A percentile compares a stretch with the other conserved stretches of the same genome.
phyloP scores from a whole-genome alignment of 2,113 vertebrate species.

The Acanthochromis polyacanthus region DNA sequence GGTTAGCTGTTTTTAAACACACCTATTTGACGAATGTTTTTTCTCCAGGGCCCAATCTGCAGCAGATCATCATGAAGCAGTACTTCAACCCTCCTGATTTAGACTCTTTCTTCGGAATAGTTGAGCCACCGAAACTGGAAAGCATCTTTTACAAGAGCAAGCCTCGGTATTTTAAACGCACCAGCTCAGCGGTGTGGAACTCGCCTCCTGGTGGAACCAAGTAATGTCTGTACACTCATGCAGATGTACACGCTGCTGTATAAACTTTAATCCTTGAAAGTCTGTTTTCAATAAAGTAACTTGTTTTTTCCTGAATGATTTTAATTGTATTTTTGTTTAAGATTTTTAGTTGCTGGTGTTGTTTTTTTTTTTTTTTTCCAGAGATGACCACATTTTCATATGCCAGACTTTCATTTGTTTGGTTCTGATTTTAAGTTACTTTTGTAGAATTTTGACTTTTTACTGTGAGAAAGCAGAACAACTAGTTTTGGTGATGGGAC shows the following conservation, averaged over 20 bases:
- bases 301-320: neutral
- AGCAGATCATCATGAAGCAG: slow-evolving; percentile 87
- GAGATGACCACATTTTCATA: neutral
- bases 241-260: slow-evolving; percentile 48
- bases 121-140: slow-evolving; percentile 88
- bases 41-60: slow-evolving; percentile 85
- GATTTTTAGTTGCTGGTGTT: neutral
- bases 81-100: slow-evolving; percentile 90
- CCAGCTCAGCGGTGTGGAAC: slow-evolving; percentile 95
- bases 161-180: slow-evolving; percentile 95
- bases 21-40: neutral
- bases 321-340: neutral
- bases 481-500: neutral
- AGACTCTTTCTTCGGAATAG: slow-evolving; percentile 84
- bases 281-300: slow-evolving; percentile 61
- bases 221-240: slow-evolving; percentile 46
- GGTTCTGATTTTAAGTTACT: neutral
- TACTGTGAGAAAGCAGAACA: neutral
- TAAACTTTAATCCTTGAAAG: slow-evolving; percentile 30
- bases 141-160: slow-evolving; percentile 94
- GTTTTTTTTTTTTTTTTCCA: too few species aligned
- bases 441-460: neutral
- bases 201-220: slow-evolving; percentile 84
- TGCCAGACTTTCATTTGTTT: neutral
- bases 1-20: neutral